Evolutionary conservation across 1,140 invertebrate species (phyloP).

Genomic region (Microplitis demolitor): DNA sequence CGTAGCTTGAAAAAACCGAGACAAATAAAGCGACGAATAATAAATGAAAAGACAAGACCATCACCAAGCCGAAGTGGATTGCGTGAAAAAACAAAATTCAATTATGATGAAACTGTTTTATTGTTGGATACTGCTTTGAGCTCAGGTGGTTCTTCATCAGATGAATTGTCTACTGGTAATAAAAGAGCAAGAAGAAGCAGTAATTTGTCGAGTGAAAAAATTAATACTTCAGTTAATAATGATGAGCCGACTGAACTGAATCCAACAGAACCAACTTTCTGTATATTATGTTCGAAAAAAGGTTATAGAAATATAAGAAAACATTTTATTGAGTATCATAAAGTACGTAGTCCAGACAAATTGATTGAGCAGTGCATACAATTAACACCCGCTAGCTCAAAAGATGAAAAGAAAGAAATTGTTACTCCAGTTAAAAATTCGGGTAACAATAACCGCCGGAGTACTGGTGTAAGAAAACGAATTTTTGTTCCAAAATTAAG

Average conservation of each 20-base stretch:
- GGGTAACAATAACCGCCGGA: too few relatives aligned
- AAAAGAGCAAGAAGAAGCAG: neutral
- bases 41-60: too few relatives aligned
- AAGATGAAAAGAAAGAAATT: too few relatives aligned
- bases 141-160: too few relatives aligned
- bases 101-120: neutral
- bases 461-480: too few relatives aligned
- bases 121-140: neutral
- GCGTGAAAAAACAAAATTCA: neutral
- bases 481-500: too few relatives aligned
- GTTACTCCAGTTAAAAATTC: too few relatives aligned
- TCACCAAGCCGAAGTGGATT: neutral
- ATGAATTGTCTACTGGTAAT: neutral
- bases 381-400: neutral
- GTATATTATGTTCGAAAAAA: slow-evolving; percentile 48
- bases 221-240: neutral
- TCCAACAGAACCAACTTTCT: slow-evolving; percentile 8
- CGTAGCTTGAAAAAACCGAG: too few relatives aligned
- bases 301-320: slow-evolving; percentile 39
- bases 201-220: neutral
- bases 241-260: too few relatives aligned
- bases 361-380: slow-evolving; percentile 25
- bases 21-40: too few relatives aligned
- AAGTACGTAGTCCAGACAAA: slow-evolving; percentile 37
- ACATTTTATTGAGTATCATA: slow-evolving; percentile 54